Base-by-base conservation (phyloP, 1,140 invertebrate species). In the Archivesica marissinica region DNA sequence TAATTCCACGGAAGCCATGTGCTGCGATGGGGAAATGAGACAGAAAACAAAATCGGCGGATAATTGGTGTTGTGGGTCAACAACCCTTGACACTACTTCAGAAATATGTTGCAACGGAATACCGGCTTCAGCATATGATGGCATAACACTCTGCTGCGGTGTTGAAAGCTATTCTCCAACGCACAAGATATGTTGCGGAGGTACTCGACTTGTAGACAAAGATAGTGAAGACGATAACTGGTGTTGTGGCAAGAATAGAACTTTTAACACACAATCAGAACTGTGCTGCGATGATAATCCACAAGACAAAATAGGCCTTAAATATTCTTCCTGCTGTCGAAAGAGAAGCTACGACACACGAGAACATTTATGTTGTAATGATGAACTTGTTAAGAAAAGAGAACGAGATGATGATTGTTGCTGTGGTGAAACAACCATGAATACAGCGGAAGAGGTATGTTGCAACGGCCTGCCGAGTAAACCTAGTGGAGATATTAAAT, bases 341-440 rank as follows among this genome's bases (percentile, higher is more conserved):
- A 30, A 17, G 23, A 52, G 70, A 54, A 81, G 78, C 64, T 81
- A 70, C 23, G 50, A 81, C 47, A 52, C 64, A 13, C 52, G 44
- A 50, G 54, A 35, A 4, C 61, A 81, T 28, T 25, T 70, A 25
- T 81, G 78, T 35, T 81, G 78, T 54, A 15, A 68, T 2, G 35
- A 50, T 0, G 33, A 11, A 13, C 30, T 78, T 4, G 17, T 61
- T 23, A 23, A 33, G 23, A 70, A 70, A 50, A 23, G 64, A 54
- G 70, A 44, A n/a, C 28, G 3, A 20, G 52, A 28, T 17, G 78
- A 81, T 70, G 64, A 81, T 38, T 81, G 78, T 44, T 81, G 78
- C 39, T 81, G 78, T 17, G 64, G 64, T 13, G 61, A 70, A 41
- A 81, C 78, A n/a, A 81, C 78, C 30, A 70, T 70, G 61, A 70